These are phyloP conservation scores for Ispidina picta DNA, from an alignment of 2,797 vertebrate species.

Conservation along the genomic window DNA sequence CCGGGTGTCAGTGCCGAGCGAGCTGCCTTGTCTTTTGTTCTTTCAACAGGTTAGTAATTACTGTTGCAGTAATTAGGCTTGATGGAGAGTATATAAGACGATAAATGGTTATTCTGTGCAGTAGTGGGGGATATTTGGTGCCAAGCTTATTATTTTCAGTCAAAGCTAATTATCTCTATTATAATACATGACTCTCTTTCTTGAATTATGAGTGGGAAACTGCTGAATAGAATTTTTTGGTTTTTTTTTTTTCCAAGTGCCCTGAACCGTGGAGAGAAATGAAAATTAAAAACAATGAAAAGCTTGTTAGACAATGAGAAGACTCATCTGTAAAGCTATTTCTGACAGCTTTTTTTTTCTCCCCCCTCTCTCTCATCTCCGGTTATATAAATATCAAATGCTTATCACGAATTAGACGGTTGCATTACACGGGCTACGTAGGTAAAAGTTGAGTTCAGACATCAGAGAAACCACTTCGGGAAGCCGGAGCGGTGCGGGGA, in stretches of 20 bases:
- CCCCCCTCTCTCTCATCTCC: slow-evolving; percentile 14
- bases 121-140: slow-evolving; percentile 64
- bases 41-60: slow-evolving; percentile 83
- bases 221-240: slow-evolving; percentile 74
- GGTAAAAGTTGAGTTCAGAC: not conserved
- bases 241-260: slow-evolving; percentile 64
- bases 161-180: slow-evolving; percentile 81
- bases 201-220: slow-evolving; percentile 81
- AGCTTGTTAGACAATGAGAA: slow-evolving; percentile 76
- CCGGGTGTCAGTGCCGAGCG: slow-evolving; percentile 49
- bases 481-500: too few species aligned
- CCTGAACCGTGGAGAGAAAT: slow-evolving; percentile 76
- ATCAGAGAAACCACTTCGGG: not conserved
- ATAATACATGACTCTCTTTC: slow-evolving; percentile 76
- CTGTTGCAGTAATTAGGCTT: slow-evolving; percentile 78
- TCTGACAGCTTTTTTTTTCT: slow-evolving; percentile 46
- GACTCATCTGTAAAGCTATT: slow-evolving; percentile 72
- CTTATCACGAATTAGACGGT: slow-evolving; percentile 47
- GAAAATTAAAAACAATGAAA: slow-evolving; percentile 77
- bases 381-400: slow-evolving; percentile 68
- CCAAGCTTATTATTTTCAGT: slow-evolving; percentile 80
- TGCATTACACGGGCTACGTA: not conserved
- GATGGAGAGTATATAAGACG: slow-evolving; percentile 76
- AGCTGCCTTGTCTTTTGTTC: slow-evolving; percentile 75
- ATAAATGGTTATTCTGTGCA: slow-evolving; percentile 72